Conservation (phyloP, 2,113 vertebrate genomes). For the Megaleporinus macrocephalus region DNA sequence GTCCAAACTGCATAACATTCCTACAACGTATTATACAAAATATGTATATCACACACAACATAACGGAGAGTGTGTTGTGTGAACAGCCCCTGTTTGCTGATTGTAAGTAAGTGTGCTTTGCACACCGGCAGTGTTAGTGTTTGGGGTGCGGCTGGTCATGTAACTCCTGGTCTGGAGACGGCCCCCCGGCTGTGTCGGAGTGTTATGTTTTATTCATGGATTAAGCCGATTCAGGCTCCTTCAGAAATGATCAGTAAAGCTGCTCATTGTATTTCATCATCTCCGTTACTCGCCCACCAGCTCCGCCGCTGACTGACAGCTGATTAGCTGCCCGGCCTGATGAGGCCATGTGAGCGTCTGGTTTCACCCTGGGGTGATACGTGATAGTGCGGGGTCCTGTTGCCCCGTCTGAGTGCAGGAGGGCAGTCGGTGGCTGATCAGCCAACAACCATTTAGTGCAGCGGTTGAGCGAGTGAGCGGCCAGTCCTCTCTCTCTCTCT, state of each 20-base stretch:
- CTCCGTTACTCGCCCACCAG: conserved; percentile 51
- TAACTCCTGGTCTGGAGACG: too few species aligned
- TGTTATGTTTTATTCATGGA: too few species aligned
- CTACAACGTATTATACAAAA: too few species aligned
- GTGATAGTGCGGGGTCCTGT: conserved; percentile 76
- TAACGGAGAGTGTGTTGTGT: too few species aligned
- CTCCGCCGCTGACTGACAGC: conserved; percentile 65
- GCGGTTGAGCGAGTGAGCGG: conserved; percentile 28
- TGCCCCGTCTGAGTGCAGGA: conserved; percentile 51
- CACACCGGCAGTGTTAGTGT: too few species aligned
- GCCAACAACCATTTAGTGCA: conserved; percentile 59
- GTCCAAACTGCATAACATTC: too few species aligned
- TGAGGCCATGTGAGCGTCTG: conserved; percentile 67
- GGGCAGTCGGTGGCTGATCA: conserved; percentile 13
- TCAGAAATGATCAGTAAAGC: conserved; percentile 5
- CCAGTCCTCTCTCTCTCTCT: conserved; percentile 41
- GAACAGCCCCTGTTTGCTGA: too few species aligned
- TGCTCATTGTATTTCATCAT: not conserved
- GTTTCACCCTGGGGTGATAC: conserved; percentile 74
- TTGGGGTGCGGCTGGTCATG: too few species aligned
- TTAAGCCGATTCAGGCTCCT: too few species aligned
- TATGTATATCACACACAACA: too few species aligned
- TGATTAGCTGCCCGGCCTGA: conserved; percentile 64
- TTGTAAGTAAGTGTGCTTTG: too few species aligned
- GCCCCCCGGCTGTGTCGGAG: too few species aligned